These are phyloP conservation scores for Brassicogethes aeneus DNA, from an alignment of 2,888 invertebrate genomes.

Conservation along the genomic window DNA sequence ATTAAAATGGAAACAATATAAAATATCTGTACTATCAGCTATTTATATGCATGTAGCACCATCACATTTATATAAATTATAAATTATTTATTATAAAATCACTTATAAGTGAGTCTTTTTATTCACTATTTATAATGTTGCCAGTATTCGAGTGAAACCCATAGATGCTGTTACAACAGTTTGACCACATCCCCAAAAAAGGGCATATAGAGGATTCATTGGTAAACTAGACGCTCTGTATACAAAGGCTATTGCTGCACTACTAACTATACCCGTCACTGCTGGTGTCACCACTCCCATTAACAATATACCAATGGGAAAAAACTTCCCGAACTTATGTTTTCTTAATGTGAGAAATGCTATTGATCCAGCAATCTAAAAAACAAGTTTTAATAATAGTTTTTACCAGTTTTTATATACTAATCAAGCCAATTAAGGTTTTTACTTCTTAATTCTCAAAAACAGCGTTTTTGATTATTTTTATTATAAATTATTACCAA, in stretches of 20 bases:
- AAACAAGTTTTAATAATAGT: no score
- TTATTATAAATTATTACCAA: no score
- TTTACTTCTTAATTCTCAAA: no score
- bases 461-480: no score
- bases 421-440: no score
- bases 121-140: conserved; percentile 48
- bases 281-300: conserved; percentile 87
- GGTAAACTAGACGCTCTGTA: conserved; percentile 82
- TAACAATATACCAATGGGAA: conserved; percentile 76
- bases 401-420: no score
- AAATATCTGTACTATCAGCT: conserved; percentile 19
- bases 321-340: conserved; percentile 92
- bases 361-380: conserved; percentile 72
- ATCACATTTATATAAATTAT: conserved; percentile 33
- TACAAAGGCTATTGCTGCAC: conserved; percentile 89
- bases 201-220: conserved; percentile 86
- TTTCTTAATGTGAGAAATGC: conserved; percentile 87
- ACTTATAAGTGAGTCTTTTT: conserved; percentile 8
- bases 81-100: conserved; percentile 14
- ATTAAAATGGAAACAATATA: conserved; percentile 23
- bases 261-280: conserved; percentile 79
- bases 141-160: conserved; percentile 87
- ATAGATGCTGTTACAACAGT: conserved; percentile 82
- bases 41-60: conserved; percentile 33
- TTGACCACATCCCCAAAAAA: conserved; percentile 93